Percentiles rank a stretch among this genome's conserved stretches.
Conservation (phyloP, 2,113 vertebrate species). For the Corapipo altera region DNA sequence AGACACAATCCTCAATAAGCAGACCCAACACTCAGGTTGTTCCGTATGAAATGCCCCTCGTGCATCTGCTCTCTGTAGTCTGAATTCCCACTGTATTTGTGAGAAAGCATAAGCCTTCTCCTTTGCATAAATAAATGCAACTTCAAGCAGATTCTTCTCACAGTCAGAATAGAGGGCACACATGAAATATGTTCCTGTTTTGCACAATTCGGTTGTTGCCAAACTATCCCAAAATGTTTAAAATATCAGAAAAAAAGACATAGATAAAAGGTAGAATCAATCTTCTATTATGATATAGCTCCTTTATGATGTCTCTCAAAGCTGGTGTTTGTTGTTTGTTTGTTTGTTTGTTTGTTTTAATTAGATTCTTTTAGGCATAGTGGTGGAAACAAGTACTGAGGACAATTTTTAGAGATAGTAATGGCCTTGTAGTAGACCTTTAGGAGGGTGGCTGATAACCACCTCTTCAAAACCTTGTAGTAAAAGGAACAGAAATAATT, state of each 20-base stretch:
- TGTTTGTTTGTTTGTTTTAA: background rate
- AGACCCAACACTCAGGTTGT: background rate
- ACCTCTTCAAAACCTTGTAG: background rate
- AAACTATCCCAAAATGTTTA: background rate
- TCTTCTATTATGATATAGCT: background rate
- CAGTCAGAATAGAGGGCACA: background rate
- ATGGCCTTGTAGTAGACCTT: background rate
- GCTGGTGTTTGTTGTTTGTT: background rate
- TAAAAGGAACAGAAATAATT: background rate
- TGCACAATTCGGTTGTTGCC: background rate
- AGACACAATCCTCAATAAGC: background rate
- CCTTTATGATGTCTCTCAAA: background rate
- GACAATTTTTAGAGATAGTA: background rate
- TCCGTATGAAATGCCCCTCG: background rate
- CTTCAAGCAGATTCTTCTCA: background rate
- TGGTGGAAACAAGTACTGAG: background rate
- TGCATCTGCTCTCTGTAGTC: background rate
- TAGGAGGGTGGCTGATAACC: background rate
- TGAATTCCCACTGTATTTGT: background rate
- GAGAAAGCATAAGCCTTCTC: background rate
- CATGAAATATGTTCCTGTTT: background rate
- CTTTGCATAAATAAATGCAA: background rate
- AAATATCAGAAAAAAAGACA: background rate
- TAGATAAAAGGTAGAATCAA: background rate
- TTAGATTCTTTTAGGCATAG: background rate